A percentile compares a stretch with the other conserved stretches of the same genome.
phyloP scores from a whole-genome alignment of 2,888 invertebrate genomes.

The Oscheius sp. region DNA sequence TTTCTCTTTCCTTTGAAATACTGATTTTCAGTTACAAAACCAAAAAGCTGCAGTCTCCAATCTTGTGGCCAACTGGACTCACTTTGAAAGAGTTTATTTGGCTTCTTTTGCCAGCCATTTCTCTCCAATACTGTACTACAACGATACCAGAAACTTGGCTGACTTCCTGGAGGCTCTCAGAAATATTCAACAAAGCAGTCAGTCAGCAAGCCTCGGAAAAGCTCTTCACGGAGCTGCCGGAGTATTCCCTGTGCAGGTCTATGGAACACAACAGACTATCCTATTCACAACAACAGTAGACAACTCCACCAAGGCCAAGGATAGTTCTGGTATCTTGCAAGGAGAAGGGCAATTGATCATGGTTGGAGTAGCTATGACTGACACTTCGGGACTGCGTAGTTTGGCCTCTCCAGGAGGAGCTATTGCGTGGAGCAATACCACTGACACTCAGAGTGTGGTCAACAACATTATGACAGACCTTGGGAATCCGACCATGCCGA shows the following conservation, averaged over 20 bases:
- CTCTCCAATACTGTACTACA: background rate
- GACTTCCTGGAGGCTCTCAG: background rate
- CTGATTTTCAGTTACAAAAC: constrained; percentile 17
- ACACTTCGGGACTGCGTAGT: background rate
- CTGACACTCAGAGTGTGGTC: constrained; percentile 12
- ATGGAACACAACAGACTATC: constrained; percentile 21
- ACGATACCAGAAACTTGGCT: background rate
- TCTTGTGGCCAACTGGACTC: constrained; percentile 30
- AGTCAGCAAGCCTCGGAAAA: background rate
- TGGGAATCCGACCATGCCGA: background rate
- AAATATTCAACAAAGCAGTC: background rate
- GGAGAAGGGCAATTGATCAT: constrained; percentile 15
- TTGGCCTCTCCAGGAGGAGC: constrained; percentile 26
- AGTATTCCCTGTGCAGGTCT: background rate
- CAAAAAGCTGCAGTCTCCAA: constrained; percentile 22
- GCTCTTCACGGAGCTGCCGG: constrained; percentile 17
- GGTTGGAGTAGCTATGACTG: constrained; percentile 33
- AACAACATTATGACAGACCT: background rate
- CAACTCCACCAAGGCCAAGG: background rate
- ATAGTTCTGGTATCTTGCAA: background rate
- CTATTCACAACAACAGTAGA: constrained; percentile 28
- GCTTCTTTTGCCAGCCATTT: constrained; percentile 8
- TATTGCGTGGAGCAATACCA: constrained; percentile 30
- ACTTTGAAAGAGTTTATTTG: constrained; percentile 33
- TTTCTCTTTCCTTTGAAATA: background rate